Conservation (phyloP, 1,140 invertebrate genomes). For the Schlechtendalia chinensis region DNA sequence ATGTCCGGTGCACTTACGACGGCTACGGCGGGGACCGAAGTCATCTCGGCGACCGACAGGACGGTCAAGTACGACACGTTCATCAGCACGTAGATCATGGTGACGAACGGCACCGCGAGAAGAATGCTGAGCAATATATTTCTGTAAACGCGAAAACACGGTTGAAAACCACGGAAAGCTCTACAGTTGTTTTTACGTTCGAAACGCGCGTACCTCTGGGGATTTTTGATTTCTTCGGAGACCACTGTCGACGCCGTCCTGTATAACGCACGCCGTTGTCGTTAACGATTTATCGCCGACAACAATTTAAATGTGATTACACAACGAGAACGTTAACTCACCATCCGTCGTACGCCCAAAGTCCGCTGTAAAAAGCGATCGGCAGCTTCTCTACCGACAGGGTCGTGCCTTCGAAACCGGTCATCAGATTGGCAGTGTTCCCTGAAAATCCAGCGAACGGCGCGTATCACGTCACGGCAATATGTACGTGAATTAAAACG, state of each 20-base stretch:
- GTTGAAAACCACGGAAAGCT: background rate
- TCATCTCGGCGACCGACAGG: constrained; percentile 75
- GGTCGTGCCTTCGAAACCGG: constrained; percentile 76
- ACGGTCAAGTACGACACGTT: constrained; percentile 92
- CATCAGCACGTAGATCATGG: constrained; percentile 82
- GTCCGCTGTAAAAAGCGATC: constrained; percentile 87
- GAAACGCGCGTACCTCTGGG: constrained; percentile 75
- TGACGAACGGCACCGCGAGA: constrained; percentile 87
- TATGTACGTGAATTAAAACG: too few species aligned
- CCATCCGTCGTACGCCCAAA: constrained; percentile 97
- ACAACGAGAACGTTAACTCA: constrained; percentile 51
- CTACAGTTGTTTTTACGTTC: too few species aligned
- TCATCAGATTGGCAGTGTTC: constrained; percentile 68
- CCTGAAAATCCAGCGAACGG: constrained; percentile 56
- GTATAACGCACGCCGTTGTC: constrained; percentile 5
- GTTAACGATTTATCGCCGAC: background rate
- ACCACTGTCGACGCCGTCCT: constrained; percentile 76
- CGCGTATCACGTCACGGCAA: too few species aligned
- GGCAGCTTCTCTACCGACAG: constrained; percentile 72
- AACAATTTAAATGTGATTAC: background rate
- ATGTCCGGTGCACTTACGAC: constrained; percentile 63
- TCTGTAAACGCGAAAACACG: constrained; percentile 55
- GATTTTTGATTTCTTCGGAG: constrained; percentile 88
- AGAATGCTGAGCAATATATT: constrained; percentile 81
- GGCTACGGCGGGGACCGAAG: constrained; percentile 78